These are phyloP conservation scores for Seladonia tumulorum DNA, from an alignment of 2,888 invertebrate species.

Conservation along the genomic window DNA sequence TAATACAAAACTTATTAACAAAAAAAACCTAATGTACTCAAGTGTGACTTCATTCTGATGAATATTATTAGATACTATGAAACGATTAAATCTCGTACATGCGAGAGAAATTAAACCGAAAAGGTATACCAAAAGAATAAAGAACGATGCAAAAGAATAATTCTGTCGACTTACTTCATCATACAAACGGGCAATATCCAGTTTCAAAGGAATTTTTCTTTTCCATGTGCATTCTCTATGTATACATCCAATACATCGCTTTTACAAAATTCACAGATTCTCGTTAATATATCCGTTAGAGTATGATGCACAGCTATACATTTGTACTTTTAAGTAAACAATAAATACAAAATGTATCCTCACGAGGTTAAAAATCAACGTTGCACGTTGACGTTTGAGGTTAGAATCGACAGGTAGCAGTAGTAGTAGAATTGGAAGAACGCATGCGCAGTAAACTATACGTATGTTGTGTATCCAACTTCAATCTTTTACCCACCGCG, in stretches of 20 bases:
- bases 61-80: not conserved
- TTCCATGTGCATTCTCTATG: conserved; percentile 41
- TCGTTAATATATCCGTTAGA: conserved; percentile 25
- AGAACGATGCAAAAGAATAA: conserved; percentile 44
- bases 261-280: conserved; percentile 23
- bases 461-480: conserved; percentile 48
- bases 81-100: too few species aligned
- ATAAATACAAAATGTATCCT: conserved; percentile 42
- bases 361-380: conserved; percentile 66
- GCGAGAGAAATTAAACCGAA: not conserved
- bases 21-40: not conserved
- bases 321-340: conserved; percentile 15
- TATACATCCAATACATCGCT: conserved; percentile 40
- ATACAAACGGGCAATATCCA: conserved; percentile 52
- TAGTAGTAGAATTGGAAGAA: conserved; percentile 52
- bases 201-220: conserved; percentile 52
- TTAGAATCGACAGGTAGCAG: conserved; percentile 81
- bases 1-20: not conserved
- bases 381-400: conserved; percentile 79
- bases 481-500: conserved; percentile 38
- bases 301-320: conserved; percentile 16
- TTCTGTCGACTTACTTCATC: conserved; percentile 70
- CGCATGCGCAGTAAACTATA: conserved; percentile 67
- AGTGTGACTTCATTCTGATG: not conserved
- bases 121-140: conserved; percentile 5